These are phyloP conservation scores for Orius laevigatus DNA, from an alignment of 1,140 invertebrate genomes.

Conservation along the genomic window DNA sequence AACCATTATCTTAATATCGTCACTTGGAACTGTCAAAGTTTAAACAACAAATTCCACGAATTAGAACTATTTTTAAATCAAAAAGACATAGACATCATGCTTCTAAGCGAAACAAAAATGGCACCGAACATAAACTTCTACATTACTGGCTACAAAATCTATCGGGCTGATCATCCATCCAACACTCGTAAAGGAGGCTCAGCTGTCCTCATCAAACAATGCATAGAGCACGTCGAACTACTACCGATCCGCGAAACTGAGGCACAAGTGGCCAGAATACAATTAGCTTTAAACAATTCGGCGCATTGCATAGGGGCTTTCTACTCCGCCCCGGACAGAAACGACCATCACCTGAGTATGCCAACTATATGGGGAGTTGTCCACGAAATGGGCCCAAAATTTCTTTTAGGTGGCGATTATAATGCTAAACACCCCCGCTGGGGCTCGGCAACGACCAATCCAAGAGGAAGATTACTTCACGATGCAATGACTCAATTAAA, in stretches of 20 bases:
- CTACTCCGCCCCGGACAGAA: conserved; percentile 1
- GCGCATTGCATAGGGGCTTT: not conserved
- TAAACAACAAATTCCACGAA: conserved; percentile 2
- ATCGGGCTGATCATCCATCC: conserved; percentile 2
- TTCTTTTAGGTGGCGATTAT: not conserved
- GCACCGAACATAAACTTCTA: conserved; percentile 1
- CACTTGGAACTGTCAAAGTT: conserved; percentile 2
- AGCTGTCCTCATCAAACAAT: not conserved
- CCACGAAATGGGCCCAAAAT: not conserved
- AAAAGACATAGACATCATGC: not conserved
- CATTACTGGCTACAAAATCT: conserved; percentile 1
- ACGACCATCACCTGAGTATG: not conserved
- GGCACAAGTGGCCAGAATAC: not conserved
- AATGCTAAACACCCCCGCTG: not conserved
- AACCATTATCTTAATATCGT: not conserved
- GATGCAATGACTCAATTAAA: not conserved
- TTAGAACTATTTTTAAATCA: not conserved
- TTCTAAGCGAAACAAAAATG: not conserved
- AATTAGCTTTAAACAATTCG: not conserved
- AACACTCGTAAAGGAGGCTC: not conserved
- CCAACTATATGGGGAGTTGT: not conserved
- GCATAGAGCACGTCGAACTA: not conserved
- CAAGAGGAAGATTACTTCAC: not conserved
- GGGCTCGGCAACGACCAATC: not conserved
- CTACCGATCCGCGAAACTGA: not conserved